phyloP scores from a whole-genome alignment of 2,888 invertebrate genomes.

The Protula sp. region DNA sequence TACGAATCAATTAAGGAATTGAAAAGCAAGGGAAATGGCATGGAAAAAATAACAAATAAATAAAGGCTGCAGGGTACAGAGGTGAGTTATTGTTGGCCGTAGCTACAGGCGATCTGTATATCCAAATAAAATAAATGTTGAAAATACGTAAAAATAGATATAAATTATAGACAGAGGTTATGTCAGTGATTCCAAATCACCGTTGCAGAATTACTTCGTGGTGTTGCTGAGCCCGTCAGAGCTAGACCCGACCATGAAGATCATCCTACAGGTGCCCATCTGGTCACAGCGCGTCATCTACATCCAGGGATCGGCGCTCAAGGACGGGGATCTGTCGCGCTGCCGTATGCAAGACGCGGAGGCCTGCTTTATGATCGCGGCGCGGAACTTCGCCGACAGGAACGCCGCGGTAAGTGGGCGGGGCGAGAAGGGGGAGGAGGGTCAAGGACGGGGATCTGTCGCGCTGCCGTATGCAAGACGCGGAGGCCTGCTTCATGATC shows the following conservation, averaged over 20 bases:
- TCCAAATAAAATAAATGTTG: too few species aligned
- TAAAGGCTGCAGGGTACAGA: too few species aligned
- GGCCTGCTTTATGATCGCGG: constrained; percentile 93
- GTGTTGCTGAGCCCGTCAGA: constrained; percentile 96
- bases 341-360: constrained; percentile 97
- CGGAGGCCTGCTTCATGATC: constrained; percentile 93
- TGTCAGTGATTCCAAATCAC: too few species aligned
- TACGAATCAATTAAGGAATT: too few species aligned
- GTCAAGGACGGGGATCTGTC: constrained; percentile 87
- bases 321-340: constrained; percentile 89
- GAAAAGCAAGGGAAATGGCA: too few species aligned
- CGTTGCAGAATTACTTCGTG: constrained; percentile 90
- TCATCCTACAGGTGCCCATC: constrained; percentile 91
- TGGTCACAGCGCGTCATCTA: constrained; percentile 97
- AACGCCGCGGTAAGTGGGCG: constrained; percentile 72
- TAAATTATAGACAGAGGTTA: too few species aligned
- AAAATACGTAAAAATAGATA: too few species aligned
- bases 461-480: constrained; percentile 92
- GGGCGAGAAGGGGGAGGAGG: background rate
- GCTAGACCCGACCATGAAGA: constrained; percentile 93
- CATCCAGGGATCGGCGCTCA: constrained; percentile 92
- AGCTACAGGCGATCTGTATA: too few species aligned
- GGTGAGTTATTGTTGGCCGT: too few species aligned
- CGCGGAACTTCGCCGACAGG: constrained; percentile 92
- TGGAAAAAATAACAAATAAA: too few species aligned